These are phyloP conservation scores for Borostomias antarcticus DNA, from an alignment of 2,797 vertebrate species.

Conservation along the genomic window DNA sequence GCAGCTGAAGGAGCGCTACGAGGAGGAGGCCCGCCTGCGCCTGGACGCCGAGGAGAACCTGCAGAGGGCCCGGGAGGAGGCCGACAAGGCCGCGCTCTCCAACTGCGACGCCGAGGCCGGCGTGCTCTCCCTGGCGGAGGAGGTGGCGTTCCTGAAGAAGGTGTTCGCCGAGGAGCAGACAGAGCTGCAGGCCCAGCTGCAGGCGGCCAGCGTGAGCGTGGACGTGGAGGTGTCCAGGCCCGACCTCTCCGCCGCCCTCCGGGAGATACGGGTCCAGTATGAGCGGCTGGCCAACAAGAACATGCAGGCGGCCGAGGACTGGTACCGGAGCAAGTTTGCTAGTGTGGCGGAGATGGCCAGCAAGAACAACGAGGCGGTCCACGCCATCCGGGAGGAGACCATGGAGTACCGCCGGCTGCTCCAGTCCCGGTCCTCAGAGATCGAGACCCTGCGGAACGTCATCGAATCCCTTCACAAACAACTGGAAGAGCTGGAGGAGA, in stretches of 20 bases:
- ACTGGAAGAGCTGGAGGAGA: constrained; percentile 79
- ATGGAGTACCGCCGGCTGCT: constrained; percentile 83
- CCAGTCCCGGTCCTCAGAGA: constrained; percentile 80
- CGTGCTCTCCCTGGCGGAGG: constrained; percentile 73
- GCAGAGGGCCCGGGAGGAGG: constrained; percentile 71
- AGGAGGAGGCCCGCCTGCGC: constrained; percentile 68
- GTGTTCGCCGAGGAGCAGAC: constrained; percentile 78
- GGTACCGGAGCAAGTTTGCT: constrained; percentile 81
- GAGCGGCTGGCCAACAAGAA: constrained; percentile 82
- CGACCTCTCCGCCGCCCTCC: constrained; percentile 79
- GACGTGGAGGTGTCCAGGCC: constrained; percentile 79
- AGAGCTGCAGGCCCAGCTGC: constrained; percentile 75
- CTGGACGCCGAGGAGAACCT: constrained; percentile 70
- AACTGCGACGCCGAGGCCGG: constrained; percentile 72
- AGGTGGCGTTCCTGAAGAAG: constrained; percentile 79
- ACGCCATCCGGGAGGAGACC: constrained; percentile 83
- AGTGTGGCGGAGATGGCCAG: constrained; percentile 77
- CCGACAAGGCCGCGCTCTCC: constrained; percentile 59
- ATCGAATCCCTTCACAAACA: constrained; percentile 81
- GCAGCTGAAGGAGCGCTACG: constrained; percentile 71
- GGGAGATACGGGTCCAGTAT: constrained; percentile 82
- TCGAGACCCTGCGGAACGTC: constrained; percentile 81
- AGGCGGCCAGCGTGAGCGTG: constrained; percentile 70
- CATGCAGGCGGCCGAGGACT: constrained; percentile 82
- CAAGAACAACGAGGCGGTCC: constrained; percentile 80